Evolutionary conservation across 1,140 invertebrate genomes (phyloP), one percentile per base, ranked within the genome.

Genomic region (Streblospio benedicti): DNA sequence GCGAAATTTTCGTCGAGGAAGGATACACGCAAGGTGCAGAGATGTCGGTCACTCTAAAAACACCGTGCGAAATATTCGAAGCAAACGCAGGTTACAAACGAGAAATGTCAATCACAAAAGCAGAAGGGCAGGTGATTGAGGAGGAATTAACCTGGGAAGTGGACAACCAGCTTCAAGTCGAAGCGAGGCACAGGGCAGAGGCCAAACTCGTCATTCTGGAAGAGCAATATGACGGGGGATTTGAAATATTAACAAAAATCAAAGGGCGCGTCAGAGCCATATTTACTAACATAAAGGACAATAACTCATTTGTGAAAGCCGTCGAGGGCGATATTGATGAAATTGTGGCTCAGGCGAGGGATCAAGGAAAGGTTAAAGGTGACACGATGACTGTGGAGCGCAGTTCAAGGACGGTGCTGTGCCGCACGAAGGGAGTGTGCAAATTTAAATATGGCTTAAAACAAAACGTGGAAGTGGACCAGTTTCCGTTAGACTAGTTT

Each of bases 31-130:
- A 73, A 43, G 74, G 75, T 16, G 64, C 67, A 9, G 75, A 76
- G 58, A 74, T 72, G 23, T 67, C 68, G 54, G 62, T 75, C 25
- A 73, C 68, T 23, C 56, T 77, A 43, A 69, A 74, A 51, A 76
- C 72, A 25, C 74, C 74, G n/a, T 69, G 75, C 69, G 63, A 60
- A 61, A 61, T 76, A 27, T 66, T 70, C 18, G 73, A 76, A 52
- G 57, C 76, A 25, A 77, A 77, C 58, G 73, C 72, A 20, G 73
- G 71, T 18, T 76, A 76, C 57, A 75, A 76, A 16, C 45, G 59
- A 18, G 67, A 69, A 43, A 56, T 68, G 4, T 59, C 43, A 27
- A 28, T 70, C 33, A 60, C 50, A 32, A 51, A 66, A 33, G 59
- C 59, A 28, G 61, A 62, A 28, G 73, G 76, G 50, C 74, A 76